A percentile compares a stretch with the other conserved stretches of the same genome.
phyloP scores from a whole-genome alignment of 1,140 invertebrate species.

The honey bee (Apis mellifera) region DNA sequence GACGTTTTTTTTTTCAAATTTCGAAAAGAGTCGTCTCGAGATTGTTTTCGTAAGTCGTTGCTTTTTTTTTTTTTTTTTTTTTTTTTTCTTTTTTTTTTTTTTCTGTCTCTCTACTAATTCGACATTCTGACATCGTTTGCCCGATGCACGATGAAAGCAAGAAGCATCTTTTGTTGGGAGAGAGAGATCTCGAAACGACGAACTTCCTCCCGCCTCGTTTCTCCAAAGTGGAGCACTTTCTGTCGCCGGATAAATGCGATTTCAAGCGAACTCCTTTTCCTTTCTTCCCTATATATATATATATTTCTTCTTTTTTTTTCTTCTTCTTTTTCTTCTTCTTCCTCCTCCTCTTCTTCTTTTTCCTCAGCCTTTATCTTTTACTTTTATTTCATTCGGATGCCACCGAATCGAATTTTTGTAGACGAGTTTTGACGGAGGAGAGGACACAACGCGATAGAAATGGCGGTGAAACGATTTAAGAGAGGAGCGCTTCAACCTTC shows the following conservation, averaged over 20 bases:
- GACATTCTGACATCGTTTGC: conserved; percentile 2
- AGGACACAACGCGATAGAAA: not conserved
- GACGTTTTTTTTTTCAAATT: not conserved
- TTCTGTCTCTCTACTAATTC: conserved; percentile 2
- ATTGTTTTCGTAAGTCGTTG: not conserved
- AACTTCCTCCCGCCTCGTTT: conserved; percentile 5
- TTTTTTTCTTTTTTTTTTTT: not conserved
- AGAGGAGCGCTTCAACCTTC: conserved; percentile 9
- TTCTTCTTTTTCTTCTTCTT: not conserved
- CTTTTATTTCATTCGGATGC: conserved; percentile 18
- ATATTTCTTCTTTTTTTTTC: not conserved
- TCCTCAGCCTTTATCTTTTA: not conserved
- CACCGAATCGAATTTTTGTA: conserved; percentile 32
- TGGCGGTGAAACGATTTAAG: conserved; percentile 5
- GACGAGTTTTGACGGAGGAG: conserved; percentile 11
- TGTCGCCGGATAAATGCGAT: conserved; percentile 19
- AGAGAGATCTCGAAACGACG: conserved; percentile 14
- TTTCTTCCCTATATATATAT: not conserved
- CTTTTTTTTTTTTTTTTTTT: not conserved
- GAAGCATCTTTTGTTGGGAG: conserved; percentile 19
- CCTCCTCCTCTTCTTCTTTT: not conserved
- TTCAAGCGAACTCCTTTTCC: conserved; percentile 6
- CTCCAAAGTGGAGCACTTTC: conserved; percentile 21
- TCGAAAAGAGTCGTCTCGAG: not conserved
- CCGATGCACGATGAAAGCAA: conserved; percentile 24